Percentiles rank a stretch among this genome's conserved stretches.
Conservation (phyloP, 2,888 invertebrate genomes). For the Acrobasis repandana region DNA sequence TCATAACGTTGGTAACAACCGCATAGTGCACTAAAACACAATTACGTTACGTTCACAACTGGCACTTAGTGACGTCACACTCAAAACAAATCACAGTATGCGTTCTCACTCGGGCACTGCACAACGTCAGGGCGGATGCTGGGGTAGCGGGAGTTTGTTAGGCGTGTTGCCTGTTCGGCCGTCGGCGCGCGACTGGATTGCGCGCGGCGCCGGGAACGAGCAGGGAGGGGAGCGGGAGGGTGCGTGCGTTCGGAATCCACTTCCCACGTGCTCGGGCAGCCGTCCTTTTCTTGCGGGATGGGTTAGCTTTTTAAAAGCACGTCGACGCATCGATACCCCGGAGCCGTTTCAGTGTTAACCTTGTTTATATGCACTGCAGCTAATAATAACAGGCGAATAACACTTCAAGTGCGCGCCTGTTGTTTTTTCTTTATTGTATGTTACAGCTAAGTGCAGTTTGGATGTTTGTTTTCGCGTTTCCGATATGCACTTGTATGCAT, state of each 20-base stretch:
- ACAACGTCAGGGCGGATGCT: conserved; percentile 69
- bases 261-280: conserved; percentile 77
- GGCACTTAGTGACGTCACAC: conserved; percentile 68
- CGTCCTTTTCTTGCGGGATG: conserved; percentile 78
- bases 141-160: conserved; percentile 33
- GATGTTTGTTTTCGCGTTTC: conserved; percentile 58
- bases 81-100: conserved; percentile 77
- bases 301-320: conserved; percentile 80
- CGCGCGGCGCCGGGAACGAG: conserved; percentile 61
- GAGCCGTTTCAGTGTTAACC: conserved; percentile 73
- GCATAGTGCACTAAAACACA: conserved; percentile 79
- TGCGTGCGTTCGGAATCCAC: conserved; percentile 82
- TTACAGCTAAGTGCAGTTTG: conserved; percentile 56
- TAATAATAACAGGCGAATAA: conserved; percentile 77
- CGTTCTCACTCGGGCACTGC: conserved; percentile 74
- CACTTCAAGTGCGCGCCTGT: conserved; percentile 63
- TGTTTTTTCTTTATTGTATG: conserved; percentile 61
- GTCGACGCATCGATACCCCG: conserved; percentile 76
- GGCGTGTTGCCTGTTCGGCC: conserved; percentile 67
- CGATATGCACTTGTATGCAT: conserved; percentile 33
- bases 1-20: conserved; percentile 78
- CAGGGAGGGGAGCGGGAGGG: conserved; percentile 60
- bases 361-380: conserved; percentile 78
- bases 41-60: conserved; percentile 67
- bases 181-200: conserved; percentile 80